Conservation (phyloP, 2,888 invertebrate genomes). For the Taenaris catops region DNA sequence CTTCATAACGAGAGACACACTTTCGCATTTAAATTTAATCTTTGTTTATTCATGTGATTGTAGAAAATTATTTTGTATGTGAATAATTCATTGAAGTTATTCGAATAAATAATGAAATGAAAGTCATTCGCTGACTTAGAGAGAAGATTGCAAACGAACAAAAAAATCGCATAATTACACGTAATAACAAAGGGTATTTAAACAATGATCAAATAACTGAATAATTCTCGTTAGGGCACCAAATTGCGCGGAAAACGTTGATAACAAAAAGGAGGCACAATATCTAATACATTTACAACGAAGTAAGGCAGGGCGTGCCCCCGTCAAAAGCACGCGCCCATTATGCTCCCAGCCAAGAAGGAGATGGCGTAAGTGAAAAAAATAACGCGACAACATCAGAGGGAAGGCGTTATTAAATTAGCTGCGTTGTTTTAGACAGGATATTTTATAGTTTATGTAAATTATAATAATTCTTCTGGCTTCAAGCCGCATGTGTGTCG, state of each 20-base stretch:
- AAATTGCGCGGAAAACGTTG: constrained; percentile 35
- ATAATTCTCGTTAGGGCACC: constrained; percentile 18
- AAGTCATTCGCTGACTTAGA: not conserved
- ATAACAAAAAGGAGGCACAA: constrained; percentile 44
- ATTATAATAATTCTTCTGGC: too few relatives aligned
- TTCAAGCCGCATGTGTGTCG: too few relatives aligned
- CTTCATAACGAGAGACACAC: too few relatives aligned
- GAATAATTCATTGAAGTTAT: too few relatives aligned
- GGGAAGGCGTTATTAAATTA: not conserved
- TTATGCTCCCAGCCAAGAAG: constrained; percentile 40
- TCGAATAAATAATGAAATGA: too few relatives aligned
- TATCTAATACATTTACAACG: constrained; percentile 60
- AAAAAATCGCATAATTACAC: constrained; percentile 3
- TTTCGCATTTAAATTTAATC: too few relatives aligned
- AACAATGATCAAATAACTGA: constrained; percentile 23
- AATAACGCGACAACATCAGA: constrained; percentile 1
- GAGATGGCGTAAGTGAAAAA: constrained; percentile 29
- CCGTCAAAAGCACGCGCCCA: constrained; percentile 65
- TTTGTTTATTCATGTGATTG: too few relatives aligned
- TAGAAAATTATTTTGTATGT: too few relatives aligned
- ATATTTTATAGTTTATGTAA: not conserved
- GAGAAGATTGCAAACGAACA: not conserved
- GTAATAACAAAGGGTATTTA: constrained; percentile 12
- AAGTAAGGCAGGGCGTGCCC: constrained; percentile 49
- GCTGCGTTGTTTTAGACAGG: constrained; percentile 10